phyloP scores from a whole-genome alignment of 2,797 vertebrate genomes.

The Parauchenoglanis ngamensis region DNA sequence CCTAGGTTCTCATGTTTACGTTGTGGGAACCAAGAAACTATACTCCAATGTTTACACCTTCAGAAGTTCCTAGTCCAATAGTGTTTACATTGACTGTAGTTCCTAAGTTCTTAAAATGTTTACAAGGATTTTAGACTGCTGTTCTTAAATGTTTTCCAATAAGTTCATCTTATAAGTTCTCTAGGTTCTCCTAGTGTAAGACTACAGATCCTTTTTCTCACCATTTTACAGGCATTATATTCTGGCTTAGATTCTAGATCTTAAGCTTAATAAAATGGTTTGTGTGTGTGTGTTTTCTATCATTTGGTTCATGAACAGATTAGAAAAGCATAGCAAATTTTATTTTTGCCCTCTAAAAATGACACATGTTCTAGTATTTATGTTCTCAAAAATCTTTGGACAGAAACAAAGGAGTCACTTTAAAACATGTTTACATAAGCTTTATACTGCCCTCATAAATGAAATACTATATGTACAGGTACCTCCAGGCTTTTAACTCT shows the following conservation, averaged over 20 bases:
- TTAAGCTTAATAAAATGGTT: not conserved
- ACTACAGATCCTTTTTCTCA: not conserved
- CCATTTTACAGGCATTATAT: not conserved
- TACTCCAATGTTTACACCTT: not conserved
- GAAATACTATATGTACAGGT: not conserved
- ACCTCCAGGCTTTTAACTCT: not conserved
- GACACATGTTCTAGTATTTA: not conserved
- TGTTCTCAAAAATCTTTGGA: not conserved
- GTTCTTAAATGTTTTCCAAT: not conserved
- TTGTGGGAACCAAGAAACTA: too few relatives aligned
- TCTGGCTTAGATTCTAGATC: not conserved
- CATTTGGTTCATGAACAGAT: not conserved
- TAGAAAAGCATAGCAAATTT: not conserved
- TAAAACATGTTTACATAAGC: not conserved
- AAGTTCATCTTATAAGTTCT: too few relatives aligned
- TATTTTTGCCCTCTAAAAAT: not conserved
- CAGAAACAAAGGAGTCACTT: not conserved
- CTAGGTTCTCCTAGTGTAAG: not conserved
- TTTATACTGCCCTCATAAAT: not conserved
- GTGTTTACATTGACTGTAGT: not conserved
- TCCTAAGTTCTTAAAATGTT: not conserved
- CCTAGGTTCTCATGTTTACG: not conserved
- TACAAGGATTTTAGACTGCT: too few relatives aligned
- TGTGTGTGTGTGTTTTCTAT: not conserved
- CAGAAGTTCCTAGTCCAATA: not conserved